Percentiles rank a stretch among this genome's conserved stretches.
These are phyloP conservation scores for Scleropages formosus DNA, from an alignment of 2,797 vertebrate genomes.

Conservation along the genomic window DNA sequence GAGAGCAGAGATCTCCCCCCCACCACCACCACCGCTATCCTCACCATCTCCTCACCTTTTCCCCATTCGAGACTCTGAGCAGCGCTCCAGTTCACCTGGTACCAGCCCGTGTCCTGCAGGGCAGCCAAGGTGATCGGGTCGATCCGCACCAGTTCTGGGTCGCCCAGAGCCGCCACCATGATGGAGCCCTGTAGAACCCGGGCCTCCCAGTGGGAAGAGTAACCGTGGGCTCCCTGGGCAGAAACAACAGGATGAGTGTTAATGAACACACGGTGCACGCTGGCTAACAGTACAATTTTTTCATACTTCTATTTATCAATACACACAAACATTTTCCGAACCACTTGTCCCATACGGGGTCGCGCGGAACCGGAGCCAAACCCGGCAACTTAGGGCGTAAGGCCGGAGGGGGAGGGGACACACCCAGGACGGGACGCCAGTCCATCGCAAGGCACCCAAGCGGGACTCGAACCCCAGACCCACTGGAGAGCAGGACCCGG, in stretches of 20 bases:
- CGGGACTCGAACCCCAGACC: no score
- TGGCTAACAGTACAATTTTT: neutral
- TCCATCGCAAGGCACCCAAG: no score
- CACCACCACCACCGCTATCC: neutral
- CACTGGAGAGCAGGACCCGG: no score
- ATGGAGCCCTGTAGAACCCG: constrained; percentile 75
- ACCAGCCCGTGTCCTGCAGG: constrained; percentile 80
- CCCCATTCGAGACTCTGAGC: constrained; percentile 76
- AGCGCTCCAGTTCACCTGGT: constrained; percentile 65
- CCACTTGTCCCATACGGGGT: no score
- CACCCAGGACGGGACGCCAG: no score
- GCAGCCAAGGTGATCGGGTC: constrained; percentile 77
- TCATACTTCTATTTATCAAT: no score
- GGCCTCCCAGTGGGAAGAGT: constrained; percentile 84
- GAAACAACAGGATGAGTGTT: neutral
- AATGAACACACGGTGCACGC: no score
- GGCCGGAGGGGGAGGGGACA: no score
- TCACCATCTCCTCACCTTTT: constrained; percentile 54
- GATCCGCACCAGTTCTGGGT: constrained; percentile 57
- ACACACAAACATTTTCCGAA: no score
- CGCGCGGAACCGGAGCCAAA: no score
- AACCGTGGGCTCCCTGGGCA: constrained; percentile 40
- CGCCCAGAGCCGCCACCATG: constrained; percentile 66
- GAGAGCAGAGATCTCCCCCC: no score
- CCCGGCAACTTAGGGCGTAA: no score